Base-by-base conservation (phyloP, 2,113 vertebrate genomes). In the Calyptomena viridis region DNA sequence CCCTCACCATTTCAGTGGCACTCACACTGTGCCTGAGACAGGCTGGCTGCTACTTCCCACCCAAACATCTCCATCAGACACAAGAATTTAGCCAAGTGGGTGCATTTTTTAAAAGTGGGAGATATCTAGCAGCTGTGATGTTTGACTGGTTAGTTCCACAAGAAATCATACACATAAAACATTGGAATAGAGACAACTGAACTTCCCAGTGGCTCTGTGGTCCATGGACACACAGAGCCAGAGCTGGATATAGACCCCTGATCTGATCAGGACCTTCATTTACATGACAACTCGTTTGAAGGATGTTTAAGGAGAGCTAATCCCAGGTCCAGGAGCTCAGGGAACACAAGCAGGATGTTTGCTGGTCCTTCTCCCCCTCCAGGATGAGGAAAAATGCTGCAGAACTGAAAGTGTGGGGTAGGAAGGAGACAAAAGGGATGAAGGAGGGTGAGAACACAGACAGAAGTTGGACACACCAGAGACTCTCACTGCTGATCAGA, bases 171-270 rank as follows among this genome's bases (percentile, higher is more conserved):
- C 35, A 30, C 16, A n/a, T 49, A 69, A 63, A 82, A 74, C 3
- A 15, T 6, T 33, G 20, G 24, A 20, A 22, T 2, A 67, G 21
- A 76, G 60, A 62, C 7, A 80, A 17, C 5, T 27, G 24, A 88
- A 37, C 25, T 68, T 74, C 37, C 25, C 20, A 50, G 1, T 11
- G 67, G 23, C 30, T 58, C 55, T 25, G 18, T 39, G 19, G 12
- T 40, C 66, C 44, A 7, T 12, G 18, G 42, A 23, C 12, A 8
- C 1, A 11, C 0, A 6, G n/a, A 12, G n/a, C 3, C 17, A 58
- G 64, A 71, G 42, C n/a, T 62, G 39, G n/a, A 22, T 52, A 6
- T 18, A 37, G 15, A 84, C 13, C 13, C 46, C 83, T 60, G 30
- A 18, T 20, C 13, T 55, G 30, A 59, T 27, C 63, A 64, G 63